phyloP scores from a whole-genome alignment of 1,140 invertebrate genomes.

The Argopecten irradians region DNA sequence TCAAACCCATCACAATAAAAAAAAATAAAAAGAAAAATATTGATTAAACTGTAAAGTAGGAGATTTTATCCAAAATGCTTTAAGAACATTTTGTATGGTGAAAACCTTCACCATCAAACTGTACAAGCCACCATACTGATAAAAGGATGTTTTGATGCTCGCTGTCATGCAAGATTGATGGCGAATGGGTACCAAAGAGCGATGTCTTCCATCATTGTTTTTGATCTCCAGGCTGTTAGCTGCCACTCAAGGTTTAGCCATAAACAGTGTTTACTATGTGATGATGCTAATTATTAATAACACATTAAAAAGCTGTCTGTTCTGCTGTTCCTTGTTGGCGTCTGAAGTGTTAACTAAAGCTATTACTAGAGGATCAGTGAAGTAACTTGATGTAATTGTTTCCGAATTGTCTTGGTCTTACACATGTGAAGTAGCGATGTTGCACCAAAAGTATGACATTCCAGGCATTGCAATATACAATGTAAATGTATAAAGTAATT shows the following conservation, averaged over 20 bases:
- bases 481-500: no score
- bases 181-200: background rate
- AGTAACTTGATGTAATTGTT: background rate
- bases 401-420: background rate
- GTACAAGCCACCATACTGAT: background rate
- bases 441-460: no score
- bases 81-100: background rate
- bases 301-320: background rate
- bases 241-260: background rate
- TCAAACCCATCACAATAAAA: no score
- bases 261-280: background rate
- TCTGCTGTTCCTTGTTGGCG: background rate
- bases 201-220: background rate
- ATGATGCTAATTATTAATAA: background rate
- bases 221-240: background rate
- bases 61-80: no score
- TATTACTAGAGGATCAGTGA: background rate
- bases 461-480: no score
- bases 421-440: background rate
- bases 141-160: background rate
- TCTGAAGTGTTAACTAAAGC: no score
- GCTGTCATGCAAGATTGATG: background rate
- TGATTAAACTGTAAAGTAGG: no score
- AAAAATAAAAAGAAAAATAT: no score
- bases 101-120: background rate